Evolutionary conservation across 2,797 vertebrate species (phyloP).

Genomic region (Neostethus bicornis): DNA sequence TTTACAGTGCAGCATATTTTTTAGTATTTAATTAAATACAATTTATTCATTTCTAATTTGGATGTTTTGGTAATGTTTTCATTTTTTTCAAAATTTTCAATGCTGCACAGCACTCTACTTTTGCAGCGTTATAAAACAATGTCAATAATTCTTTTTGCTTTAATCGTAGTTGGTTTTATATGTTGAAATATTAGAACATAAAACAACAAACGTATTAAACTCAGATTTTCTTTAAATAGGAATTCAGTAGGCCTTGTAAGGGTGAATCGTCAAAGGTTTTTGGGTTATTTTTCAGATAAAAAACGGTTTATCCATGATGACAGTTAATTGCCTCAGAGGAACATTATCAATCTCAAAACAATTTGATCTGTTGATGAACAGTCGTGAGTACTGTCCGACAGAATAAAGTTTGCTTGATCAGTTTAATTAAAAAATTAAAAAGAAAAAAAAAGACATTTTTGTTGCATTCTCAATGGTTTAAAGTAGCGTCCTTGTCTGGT

Average conservation of each 20-base stretch:
- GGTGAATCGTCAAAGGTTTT: not conserved
- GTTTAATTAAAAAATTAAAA: conserved; percentile 16
- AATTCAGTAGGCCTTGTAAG: not conserved
- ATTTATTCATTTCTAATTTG: not conserved
- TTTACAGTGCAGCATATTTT: not conserved
- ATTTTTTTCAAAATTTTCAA: too few relatives aligned
- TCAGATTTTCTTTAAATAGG: conserved; percentile 9
- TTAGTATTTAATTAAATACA: not conserved
- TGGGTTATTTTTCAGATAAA: conserved; percentile 17
- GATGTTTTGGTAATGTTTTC: not conserved
- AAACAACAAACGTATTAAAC: conserved; percentile 12
- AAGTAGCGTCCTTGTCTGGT: conserved; percentile 48
- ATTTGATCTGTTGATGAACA: conserved; percentile 38
- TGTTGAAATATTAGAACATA: conserved; percentile 1
- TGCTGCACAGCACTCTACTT: not conserved
- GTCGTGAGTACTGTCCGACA: conserved; percentile 13
- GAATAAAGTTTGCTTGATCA: not conserved
- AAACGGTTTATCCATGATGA: conserved; percentile 34
- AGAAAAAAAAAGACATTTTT: conserved; percentile 25
- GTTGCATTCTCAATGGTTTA: conserved; percentile 39
- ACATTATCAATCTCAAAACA: conserved; percentile 46
- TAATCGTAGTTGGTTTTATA: not conserved
- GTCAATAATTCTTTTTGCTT: not conserved
- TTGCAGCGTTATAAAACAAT: not conserved
- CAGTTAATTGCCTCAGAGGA: conserved; percentile 28